Conservation (phyloP, 64 coral and sea anemone species). For the Montipora efflorescens region DNA sequence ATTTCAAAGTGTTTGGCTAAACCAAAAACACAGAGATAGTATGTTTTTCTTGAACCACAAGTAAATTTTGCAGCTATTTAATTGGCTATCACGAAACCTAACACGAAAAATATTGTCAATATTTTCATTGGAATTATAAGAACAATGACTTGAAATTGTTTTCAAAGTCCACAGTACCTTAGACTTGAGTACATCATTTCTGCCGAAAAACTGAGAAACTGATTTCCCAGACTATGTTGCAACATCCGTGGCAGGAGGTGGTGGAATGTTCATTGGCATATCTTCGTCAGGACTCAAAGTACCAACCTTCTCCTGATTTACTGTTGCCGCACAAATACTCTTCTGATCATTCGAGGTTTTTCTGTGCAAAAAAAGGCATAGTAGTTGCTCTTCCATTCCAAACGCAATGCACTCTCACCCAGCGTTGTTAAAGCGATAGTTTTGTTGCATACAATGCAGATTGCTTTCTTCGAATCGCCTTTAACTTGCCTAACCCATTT, state of each 20-base stretch:
- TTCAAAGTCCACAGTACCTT: no score
- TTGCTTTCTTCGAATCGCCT: constrained; percentile 24
- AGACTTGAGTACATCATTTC: no score
- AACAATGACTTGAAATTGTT: neutral
- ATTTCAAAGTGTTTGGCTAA: no score
- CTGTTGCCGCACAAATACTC: constrained; percentile 2
- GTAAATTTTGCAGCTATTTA: constrained; percentile 54
- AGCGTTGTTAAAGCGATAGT: neutral
- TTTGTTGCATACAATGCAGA: neutral
- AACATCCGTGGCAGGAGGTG: constrained; percentile 48
- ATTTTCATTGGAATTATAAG: constrained; percentile 57
- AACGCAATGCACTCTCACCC: constrained; percentile 57
- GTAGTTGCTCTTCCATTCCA: constrained; percentile 48
- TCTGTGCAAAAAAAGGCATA: constrained; percentile 33
- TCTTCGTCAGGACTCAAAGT: no score
- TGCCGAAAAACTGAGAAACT: no score
- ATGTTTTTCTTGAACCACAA: no score
- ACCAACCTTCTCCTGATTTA: no score
- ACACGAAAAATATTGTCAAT: constrained; percentile 25
- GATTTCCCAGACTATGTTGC: constrained; percentile 25
- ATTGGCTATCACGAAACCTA: constrained; percentile 70
- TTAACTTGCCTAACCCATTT: no score
- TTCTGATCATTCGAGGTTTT: constrained; percentile 46
- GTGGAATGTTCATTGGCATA: neutral
- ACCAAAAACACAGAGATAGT: no score